These are phyloP conservation scores for Nephrotoma flavescens DNA, from an alignment of 2,888 invertebrate species.

Conservation along the genomic window DNA sequence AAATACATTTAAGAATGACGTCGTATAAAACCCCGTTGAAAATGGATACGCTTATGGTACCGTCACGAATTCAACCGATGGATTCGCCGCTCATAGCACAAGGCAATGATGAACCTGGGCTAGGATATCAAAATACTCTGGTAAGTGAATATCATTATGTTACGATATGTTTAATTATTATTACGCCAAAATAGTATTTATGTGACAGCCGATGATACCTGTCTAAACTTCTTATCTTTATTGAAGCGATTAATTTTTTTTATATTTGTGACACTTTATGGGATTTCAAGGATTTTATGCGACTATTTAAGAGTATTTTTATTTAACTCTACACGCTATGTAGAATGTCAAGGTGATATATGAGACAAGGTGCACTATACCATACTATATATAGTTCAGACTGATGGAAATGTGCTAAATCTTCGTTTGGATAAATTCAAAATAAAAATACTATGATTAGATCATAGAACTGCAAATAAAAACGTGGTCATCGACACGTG, in stretches of 20 bases:
- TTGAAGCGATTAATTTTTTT: neutral
- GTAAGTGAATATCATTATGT: conserved; percentile 9
- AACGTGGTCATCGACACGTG: no score
- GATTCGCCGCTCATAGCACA: neutral
- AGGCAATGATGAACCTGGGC: neutral
- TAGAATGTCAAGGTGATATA: neutral
- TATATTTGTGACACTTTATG: neutral
- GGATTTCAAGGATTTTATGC: neutral
- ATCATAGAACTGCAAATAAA: no score
- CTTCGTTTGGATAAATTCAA: neutral
- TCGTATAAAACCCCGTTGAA: neutral
- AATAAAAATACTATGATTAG: no score
- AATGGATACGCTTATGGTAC: conserved; percentile 1
- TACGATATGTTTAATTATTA: neutral
- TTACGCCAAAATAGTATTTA: neutral
- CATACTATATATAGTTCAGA: neutral
- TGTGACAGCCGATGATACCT: neutral
- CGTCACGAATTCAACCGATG: conserved; percentile 1
- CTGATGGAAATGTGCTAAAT: neutral
- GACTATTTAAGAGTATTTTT: neutral
- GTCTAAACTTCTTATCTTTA: neutral
- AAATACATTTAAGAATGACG: neutral
- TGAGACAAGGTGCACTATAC: neutral
- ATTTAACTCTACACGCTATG: neutral
- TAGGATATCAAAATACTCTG: conserved; percentile 14